Conservation (phyloP, 1,140 invertebrate species). For the Zaprionus inermis region DNA sequence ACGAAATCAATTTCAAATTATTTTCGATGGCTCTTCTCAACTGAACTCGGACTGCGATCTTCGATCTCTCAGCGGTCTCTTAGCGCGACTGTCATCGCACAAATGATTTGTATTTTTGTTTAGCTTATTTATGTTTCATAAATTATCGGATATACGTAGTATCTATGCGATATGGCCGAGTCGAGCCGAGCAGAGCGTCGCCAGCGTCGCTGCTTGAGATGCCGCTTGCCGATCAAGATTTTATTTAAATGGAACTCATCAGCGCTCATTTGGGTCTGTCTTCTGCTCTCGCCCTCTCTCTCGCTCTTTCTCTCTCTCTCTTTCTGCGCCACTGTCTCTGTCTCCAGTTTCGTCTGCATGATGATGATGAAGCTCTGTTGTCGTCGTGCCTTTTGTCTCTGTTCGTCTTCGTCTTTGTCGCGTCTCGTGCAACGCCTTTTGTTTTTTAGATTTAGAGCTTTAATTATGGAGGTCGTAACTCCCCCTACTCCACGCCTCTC, state of each 20-base stretch:
- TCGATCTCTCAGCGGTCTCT: neutral
- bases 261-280: conserved; percentile 71
- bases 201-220: conserved; percentile 42
- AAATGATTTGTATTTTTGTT: conserved; percentile 83
- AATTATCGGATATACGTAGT: conserved; percentile 77
- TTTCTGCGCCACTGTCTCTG: too few species aligned
- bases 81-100: conserved; percentile 67
- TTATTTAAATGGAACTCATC: conserved; percentile 83
- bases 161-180: conserved; percentile 65
- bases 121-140: conserved; percentile 83
- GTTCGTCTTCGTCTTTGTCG: conserved; percentile 46
- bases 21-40: conserved; percentile 28
- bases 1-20: conserved; percentile 44
- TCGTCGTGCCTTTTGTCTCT: conserved; percentile 47
- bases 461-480: conserved; percentile 76
- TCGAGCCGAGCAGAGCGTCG: conserved; percentile 13
- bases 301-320: conserved; percentile 27
- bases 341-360: conserved; percentile 14
- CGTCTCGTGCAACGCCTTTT: conserved; percentile 41
- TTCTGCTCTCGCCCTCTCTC: conserved; percentile 11
- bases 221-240: conserved; percentile 76
- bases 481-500: neutral
- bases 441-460: conserved; percentile 59
- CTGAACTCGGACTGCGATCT: neutral
- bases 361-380: conserved; percentile 65